phyloP scores from a whole-genome alignment of 2,113 vertebrate genomes.

The Dipodomys merriami region DNA sequence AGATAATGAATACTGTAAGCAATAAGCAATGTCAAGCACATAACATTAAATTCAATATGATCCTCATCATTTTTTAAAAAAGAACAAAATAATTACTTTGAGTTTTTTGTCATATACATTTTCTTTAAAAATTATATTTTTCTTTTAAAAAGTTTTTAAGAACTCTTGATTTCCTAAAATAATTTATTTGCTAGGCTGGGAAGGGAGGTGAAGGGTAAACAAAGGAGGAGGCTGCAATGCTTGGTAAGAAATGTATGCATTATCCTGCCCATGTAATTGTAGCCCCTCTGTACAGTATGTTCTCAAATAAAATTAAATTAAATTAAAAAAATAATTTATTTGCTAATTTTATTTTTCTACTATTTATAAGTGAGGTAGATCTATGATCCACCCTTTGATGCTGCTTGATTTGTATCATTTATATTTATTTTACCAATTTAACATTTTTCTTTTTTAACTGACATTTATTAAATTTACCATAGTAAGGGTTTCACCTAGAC shows the following conservation, averaged over 20 bases:
- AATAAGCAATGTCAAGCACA: background rate
- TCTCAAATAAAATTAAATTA: too few species aligned
- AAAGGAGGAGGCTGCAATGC: too few species aligned
- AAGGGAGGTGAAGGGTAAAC: too few species aligned
- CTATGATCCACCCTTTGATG: background rate
- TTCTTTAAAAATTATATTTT: background rate
- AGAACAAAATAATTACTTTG: background rate
- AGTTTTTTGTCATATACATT: background rate
- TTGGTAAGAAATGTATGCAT: too few species aligned
- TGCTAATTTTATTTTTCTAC: background rate
- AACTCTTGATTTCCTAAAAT: conserved; percentile 6
- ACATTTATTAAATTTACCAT: too few species aligned
- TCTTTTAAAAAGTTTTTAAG: background rate
- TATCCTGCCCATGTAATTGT: too few species aligned
- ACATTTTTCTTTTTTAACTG: background rate
- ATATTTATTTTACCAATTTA: background rate
- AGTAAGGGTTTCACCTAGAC: too few species aligned
- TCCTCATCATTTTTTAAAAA: background rate
- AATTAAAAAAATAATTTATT: background rate
- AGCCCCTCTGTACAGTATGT: too few species aligned
- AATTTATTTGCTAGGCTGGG: background rate
- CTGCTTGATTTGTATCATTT: background rate
- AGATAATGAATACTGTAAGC: background rate
- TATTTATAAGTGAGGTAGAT: conserved; percentile 7
- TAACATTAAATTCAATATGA: background rate